Conservation (phyloP, 2,888 invertebrate genomes). For the Parapristionchus giblindavisi region DNA sequence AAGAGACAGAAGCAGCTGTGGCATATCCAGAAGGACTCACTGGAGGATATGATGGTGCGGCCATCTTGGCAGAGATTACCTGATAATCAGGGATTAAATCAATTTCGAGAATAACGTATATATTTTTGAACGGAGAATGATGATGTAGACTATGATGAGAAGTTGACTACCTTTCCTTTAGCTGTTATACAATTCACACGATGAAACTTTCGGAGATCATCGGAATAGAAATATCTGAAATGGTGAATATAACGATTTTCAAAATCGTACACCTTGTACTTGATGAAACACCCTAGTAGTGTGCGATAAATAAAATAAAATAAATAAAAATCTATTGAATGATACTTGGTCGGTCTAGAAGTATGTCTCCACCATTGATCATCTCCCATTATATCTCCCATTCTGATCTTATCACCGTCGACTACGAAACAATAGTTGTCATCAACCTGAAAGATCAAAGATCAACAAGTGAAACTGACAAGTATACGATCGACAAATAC, state of each 20-base stretch:
- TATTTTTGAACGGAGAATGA: neutral
- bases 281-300: neutral
- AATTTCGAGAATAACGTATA: neutral
- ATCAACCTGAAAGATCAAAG: constrained; percentile 34
- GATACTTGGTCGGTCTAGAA: constrained; percentile 64
- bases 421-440: constrained; percentile 70
- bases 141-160: neutral
- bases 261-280: neutral
- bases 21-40: constrained; percentile 15
- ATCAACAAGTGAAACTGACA: too few species aligned
- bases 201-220: constrained; percentile 66
- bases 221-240: constrained; percentile 65
- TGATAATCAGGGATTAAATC: neutral
- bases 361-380: constrained; percentile 70
- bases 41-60: constrained; percentile 38
- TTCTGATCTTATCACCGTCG: constrained; percentile 63
- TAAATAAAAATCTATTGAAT: neutral
- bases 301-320: neutral
- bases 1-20: constrained; percentile 41
- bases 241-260: neutral
- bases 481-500: too few species aligned
- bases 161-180: constrained; percentile 55
- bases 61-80: constrained; percentile 56
- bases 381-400: constrained; percentile 68
- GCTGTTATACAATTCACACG: constrained; percentile 68